Evolutionary conservation across 2,113 vertebrate species (phyloP).

Genomic region (Solea senegalensis): DNA sequence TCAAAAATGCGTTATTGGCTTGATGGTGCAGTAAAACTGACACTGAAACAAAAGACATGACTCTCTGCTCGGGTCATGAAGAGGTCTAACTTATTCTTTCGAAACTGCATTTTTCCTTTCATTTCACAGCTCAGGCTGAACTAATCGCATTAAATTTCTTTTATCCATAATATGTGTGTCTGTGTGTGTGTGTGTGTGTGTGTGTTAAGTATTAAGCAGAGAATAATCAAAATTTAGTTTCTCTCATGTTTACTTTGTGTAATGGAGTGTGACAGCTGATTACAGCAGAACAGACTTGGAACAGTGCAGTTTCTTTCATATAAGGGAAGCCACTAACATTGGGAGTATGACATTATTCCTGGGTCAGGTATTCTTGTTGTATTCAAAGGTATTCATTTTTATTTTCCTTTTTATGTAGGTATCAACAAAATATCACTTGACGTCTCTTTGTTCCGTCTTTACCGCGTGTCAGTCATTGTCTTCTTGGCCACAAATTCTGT

Average conservation of each 20-base stretch:
- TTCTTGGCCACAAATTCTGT: too few relatives aligned
- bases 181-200: not conserved
- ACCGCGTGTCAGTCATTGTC: not conserved
- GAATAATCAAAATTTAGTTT: constrained; percentile 1
- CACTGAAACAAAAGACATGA: constrained; percentile 45
- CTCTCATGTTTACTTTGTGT: constrained; percentile 11
- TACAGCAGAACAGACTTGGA: constrained; percentile 37
- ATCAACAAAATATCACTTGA: not conserved
- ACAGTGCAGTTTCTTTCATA: constrained; percentile 10
- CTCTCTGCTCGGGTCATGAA: constrained; percentile 37
- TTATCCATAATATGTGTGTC: not conserved
- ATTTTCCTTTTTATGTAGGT: too few relatives aligned
- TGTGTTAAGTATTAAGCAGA: not conserved
- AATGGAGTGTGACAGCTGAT: constrained; percentile 24
- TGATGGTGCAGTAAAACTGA: constrained; percentile 33
- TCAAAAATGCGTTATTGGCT: constrained; percentile 39
- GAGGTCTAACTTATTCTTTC: constrained; percentile 22
- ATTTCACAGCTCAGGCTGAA: not conserved
- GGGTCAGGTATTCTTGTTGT: not conserved
- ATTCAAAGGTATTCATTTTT: not conserved
- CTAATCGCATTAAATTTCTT: constrained; percentile 3
- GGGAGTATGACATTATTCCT: not conserved
- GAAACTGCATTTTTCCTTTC: constrained; percentile 1
- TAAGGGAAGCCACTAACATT: not conserved
- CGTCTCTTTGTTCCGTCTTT: not conserved